Conservation (phyloP, 2,888 invertebrate genomes). For the Drosophila mercatorum region DNA sequence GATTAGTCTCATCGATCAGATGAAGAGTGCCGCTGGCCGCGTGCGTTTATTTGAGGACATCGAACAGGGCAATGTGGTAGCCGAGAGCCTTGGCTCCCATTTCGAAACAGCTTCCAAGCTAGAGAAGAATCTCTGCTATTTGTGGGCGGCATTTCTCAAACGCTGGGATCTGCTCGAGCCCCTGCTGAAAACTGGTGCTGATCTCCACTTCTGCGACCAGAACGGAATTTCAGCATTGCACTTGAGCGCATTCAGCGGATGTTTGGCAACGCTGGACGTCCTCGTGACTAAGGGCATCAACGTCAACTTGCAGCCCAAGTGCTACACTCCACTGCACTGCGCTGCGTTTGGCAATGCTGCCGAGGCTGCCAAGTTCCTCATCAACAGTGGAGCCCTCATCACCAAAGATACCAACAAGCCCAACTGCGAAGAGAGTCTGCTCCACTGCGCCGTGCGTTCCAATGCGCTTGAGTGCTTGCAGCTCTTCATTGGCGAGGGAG, state of each 20-base stretch:
- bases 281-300: constrained; percentile 89
- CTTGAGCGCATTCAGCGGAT: constrained; percentile 92
- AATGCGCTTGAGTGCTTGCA: constrained; percentile 92
- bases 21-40: constrained; percentile 89
- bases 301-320: constrained; percentile 89
- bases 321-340: constrained; percentile 93
- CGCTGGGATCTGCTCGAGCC: constrained; percentile 88
- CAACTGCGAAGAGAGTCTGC: constrained; percentile 90
- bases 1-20: constrained; percentile 90
- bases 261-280: constrained; percentile 88
- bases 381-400: constrained; percentile 89
- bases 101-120: constrained; percentile 87
- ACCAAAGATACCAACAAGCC: constrained; percentile 88
- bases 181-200: constrained; percentile 89
- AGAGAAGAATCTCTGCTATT: constrained; percentile 89
- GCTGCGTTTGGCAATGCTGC: constrained; percentile 95
- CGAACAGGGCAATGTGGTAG: constrained; percentile 88
- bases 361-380: constrained; percentile 91
- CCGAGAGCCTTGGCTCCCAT: constrained; percentile 86
- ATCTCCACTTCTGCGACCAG: constrained; percentile 89
- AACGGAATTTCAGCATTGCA: constrained; percentile 91
- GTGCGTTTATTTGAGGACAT: constrained; percentile 90
- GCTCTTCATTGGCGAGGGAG: constrained; percentile 90
- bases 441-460: constrained; percentile 94
- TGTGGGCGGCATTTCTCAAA: constrained; percentile 91